Conservation (phyloP, 2,888 invertebrate species). For the Melinaea marsaeus region DNA sequence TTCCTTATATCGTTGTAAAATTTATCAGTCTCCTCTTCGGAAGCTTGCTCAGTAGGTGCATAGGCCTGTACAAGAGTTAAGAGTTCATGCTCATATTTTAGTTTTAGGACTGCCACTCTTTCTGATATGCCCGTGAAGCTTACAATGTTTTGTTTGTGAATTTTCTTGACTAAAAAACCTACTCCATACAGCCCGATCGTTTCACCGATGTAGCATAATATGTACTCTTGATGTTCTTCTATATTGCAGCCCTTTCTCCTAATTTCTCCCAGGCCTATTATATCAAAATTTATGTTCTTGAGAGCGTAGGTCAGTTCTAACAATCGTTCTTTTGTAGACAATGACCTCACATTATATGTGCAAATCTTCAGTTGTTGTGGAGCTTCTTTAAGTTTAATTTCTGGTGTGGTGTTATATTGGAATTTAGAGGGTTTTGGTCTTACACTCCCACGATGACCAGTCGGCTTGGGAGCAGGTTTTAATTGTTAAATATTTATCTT, state of each 20-base stretch:
- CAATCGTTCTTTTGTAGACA: neutral
- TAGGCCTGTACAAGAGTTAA: neutral
- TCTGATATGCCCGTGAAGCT: neutral
- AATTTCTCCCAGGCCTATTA: neutral
- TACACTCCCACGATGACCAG: conserved; percentile 24
- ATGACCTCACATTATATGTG: conserved; percentile 8
- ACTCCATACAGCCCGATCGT: neutral
- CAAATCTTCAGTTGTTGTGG: conserved; percentile 9
- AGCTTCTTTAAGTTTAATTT: conserved; percentile 5
- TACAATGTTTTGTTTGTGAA: neutral
- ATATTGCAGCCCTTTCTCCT: neutral
- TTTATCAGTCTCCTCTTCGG: conserved; percentile 6
- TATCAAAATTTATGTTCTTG: neutral
- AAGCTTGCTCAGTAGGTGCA: conserved; percentile 1
- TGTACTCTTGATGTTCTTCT: neutral
- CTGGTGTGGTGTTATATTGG: conserved; percentile 7
- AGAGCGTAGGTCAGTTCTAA: neutral
- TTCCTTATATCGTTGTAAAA: conserved; percentile 8
- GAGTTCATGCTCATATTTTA: neutral
- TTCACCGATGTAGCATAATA: neutral
- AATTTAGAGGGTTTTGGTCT: conserved; percentile 9
- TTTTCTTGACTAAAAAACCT: neutral
- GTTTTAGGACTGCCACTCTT: conserved; percentile 1
- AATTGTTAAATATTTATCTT: conserved; percentile 18
- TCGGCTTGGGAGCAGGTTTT: conserved; percentile 19